Evolutionary conservation across 2,797 vertebrate genomes (phyloP).

Genomic region (Hippocampus kuda): DNA sequence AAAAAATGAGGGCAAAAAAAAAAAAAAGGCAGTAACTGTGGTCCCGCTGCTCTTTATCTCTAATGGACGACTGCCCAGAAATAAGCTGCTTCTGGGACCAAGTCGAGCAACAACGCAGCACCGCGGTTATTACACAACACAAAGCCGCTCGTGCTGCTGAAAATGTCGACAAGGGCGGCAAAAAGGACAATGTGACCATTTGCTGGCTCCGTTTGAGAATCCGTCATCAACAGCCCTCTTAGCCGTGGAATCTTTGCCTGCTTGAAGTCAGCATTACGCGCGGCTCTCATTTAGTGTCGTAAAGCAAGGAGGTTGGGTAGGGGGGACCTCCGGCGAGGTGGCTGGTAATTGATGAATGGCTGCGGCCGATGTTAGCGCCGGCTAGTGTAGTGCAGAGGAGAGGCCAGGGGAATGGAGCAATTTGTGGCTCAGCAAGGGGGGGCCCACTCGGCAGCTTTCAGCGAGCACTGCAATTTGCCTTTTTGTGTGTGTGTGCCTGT

Average conservation of each 20-base stretch:
- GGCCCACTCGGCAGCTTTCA: slow-evolving; percentile 40
- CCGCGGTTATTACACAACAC: slow-evolving; percentile 35
- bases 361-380: slow-evolving; percentile 44
- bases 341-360: slow-evolving; percentile 54
- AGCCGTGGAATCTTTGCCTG: slow-evolving; percentile 12
- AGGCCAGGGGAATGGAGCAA: slow-evolving; percentile 48
- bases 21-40: slow-evolving; percentile 25
- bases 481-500: slow-evolving; percentile 27
- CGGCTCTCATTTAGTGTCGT: slow-evolving; percentile 41
- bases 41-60: slow-evolving; percentile 15
- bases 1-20: slow-evolving; percentile 32
- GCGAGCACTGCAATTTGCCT: slow-evolving; percentile 49
- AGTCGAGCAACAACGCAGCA: not conserved
- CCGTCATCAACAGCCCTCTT: slow-evolving; percentile 39
- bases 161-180: slow-evolving; percentile 25
- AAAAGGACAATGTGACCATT: not conserved
- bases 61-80: slow-evolving; percentile 53
- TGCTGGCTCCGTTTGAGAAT: slow-evolving; percentile 2
- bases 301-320: slow-evolving; percentile 14
- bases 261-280: slow-evolving; percentile 22
- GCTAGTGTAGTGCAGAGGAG: slow-evolving; percentile 18
- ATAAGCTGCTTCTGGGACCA: slow-evolving; percentile 43
- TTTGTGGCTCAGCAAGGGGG: slow-evolving; percentile 51
- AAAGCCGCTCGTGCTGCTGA: slow-evolving; percentile 22
- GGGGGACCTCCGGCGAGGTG: slow-evolving; percentile 41